These are phyloP conservation scores for Aurelia aurita complex sp. Pacific DNA, from an alignment of 30 jellyfish, hydroid and myxozoan species.

Conservation along the genomic window DNA sequence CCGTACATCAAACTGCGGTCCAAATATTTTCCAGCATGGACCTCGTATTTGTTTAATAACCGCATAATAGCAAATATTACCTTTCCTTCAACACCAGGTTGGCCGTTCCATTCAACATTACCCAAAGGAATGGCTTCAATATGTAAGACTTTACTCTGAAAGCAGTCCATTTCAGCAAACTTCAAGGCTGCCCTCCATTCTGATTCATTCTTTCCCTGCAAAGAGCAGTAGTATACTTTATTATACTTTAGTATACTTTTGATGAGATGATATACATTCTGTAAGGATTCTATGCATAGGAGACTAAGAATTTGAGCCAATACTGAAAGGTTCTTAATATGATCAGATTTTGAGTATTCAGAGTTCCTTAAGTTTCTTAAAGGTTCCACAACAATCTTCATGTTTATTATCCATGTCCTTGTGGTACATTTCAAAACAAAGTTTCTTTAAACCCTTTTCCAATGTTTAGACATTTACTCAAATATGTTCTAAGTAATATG, in stretches of 20 bases:
- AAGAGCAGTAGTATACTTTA: not conserved
- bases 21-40: too few species aligned
- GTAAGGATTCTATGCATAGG: not conserved
- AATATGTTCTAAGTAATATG: too few species aligned
- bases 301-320: not conserved
- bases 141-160: slow-evolving; percentile 23
- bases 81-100: not conserved
- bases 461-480: too few species aligned
- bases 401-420: too few species aligned
- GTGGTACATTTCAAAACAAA: too few species aligned
- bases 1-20: too few species aligned
- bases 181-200: slow-evolving; percentile 74
- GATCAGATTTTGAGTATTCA: too few species aligned
- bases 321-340: not conserved
- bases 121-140: slow-evolving; percentile 65
- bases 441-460: too few species aligned
- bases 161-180: slow-evolving; percentile 17
- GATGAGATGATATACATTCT: not conserved
- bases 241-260: too few species aligned
- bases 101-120: slow-evolving; percentile 14
- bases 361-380: too few species aligned
- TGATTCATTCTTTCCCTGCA: slow-evolving; percentile 75
- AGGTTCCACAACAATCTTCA: too few species aligned
- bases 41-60: too few species aligned
- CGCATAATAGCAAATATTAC: not conserved